These are phyloP conservation scores for Monopterus albus DNA, from an alignment of 2,113 vertebrate genomes.

Conservation along the genomic window DNA sequence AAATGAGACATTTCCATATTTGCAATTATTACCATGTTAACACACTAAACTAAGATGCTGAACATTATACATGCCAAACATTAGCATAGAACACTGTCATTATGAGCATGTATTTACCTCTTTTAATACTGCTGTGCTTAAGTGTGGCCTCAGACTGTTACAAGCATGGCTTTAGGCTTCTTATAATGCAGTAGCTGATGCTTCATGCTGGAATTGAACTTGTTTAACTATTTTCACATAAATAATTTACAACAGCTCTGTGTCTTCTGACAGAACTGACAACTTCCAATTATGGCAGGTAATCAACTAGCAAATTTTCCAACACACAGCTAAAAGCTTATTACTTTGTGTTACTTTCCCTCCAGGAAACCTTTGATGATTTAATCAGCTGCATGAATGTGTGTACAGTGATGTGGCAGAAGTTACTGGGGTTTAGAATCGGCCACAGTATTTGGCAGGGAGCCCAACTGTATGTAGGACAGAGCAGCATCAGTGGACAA, in stretches of 20 bases:
- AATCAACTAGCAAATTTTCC: slow-evolving; percentile 1
- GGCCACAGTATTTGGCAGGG: too few relatives aligned
- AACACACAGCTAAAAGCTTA: background rate
- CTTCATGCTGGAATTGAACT: background rate
- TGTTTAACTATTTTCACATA: background rate
- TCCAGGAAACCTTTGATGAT: background rate
- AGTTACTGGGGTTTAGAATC: background rate
- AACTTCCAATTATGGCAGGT: background rate
- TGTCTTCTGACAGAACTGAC: background rate
- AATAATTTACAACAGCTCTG: background rate
- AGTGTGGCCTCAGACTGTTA: background rate
- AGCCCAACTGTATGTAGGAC: background rate
- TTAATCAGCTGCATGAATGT: background rate
- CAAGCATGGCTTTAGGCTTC: background rate
- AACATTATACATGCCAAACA: too few relatives aligned
- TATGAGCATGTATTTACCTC: too few relatives aligned
- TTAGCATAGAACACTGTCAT: too few relatives aligned
- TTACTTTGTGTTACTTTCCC: background rate
- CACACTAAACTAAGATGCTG: too few relatives aligned
- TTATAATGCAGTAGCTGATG: background rate
- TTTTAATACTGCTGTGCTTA: background rate
- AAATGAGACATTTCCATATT: too few relatives aligned
- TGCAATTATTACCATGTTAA: too few relatives aligned
- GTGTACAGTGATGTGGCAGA: background rate
- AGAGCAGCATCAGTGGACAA: background rate